These are phyloP conservation scores for Dolichallabes microphthalmus DNA, from an alignment of 2,113 vertebrate species.

Conservation along the genomic window DNA sequence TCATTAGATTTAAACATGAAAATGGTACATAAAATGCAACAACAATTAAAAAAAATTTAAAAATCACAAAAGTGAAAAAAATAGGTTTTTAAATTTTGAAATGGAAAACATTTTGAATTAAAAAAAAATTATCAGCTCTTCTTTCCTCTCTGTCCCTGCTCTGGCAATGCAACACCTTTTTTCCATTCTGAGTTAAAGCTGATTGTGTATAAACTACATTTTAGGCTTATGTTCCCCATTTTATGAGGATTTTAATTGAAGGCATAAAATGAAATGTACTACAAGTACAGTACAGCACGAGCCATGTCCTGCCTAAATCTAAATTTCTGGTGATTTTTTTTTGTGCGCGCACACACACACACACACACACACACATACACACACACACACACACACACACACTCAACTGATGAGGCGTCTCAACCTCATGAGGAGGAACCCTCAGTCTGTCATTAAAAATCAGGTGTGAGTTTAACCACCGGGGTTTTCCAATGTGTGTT, in stretches of 20 bases:
- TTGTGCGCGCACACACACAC: background rate
- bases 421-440: background rate
- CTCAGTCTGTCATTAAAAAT: constrained; percentile 18
- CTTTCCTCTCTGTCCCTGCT: background rate
- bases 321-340: background rate
- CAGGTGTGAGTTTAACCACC: constrained; percentile 24
- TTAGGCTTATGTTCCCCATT: background rate
- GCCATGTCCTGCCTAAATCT: background rate
- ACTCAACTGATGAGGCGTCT: background rate
- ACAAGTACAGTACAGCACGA: too few relatives aligned
- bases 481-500: constrained; percentile 1
- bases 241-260: background rate
- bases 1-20: too few relatives aligned
- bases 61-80: too few relatives aligned
- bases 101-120: too few relatives aligned
- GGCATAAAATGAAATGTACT: background rate
- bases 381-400: background rate
- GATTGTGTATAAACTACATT: background rate
- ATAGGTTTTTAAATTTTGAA: too few relatives aligned
- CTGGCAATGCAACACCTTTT: background rate
- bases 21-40: too few relatives aligned
- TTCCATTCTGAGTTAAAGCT: background rate
- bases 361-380: too few relatives aligned
- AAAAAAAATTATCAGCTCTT: background rate
- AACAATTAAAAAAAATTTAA: too few relatives aligned